Evolutionary conservation across 2,113 vertebrate genomes (phyloP).

Genomic region (Leiothrix lutea): DNA sequence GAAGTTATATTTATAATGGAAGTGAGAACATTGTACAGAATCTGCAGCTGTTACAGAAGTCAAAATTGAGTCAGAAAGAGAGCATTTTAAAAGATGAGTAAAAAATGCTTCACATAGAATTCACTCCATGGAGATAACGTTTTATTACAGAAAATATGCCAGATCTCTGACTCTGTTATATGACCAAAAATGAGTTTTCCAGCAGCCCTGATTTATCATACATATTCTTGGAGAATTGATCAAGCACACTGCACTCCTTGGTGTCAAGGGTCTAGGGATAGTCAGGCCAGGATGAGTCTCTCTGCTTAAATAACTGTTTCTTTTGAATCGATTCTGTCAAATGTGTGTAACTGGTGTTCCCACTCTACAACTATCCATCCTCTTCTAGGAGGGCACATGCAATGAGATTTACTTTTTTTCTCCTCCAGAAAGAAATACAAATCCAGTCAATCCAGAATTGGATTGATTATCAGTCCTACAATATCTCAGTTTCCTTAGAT

Average conservation of each 20-base stretch:
- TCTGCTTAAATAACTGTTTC: not conserved
- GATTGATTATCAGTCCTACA: not conserved
- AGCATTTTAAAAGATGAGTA: not conserved
- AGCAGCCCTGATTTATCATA: not conserved
- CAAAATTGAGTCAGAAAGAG: not conserved
- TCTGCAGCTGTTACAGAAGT: not conserved
- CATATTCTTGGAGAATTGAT: not conserved
- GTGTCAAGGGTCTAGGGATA: not conserved
- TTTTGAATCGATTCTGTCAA: not conserved
- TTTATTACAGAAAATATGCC: not conserved
- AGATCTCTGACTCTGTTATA: not conserved
- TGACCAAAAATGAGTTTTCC: not conserved
- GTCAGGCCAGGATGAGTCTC: accelerated
- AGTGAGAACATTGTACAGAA: not conserved
- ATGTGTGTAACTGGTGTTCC: not conserved
- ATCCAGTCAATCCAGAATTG: not conserved
- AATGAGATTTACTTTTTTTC: not conserved
- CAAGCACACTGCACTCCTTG: not conserved
- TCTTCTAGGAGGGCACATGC: not conserved
- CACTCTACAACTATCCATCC: not conserved
- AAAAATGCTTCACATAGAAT: not conserved
- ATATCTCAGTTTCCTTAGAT: not conserved
- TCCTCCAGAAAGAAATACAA: not conserved
- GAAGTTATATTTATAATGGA: not conserved
- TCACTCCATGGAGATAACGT: not conserved